Conservation (phyloP, 2,113 vertebrate species). For the Desmodus rotundus region DNA sequence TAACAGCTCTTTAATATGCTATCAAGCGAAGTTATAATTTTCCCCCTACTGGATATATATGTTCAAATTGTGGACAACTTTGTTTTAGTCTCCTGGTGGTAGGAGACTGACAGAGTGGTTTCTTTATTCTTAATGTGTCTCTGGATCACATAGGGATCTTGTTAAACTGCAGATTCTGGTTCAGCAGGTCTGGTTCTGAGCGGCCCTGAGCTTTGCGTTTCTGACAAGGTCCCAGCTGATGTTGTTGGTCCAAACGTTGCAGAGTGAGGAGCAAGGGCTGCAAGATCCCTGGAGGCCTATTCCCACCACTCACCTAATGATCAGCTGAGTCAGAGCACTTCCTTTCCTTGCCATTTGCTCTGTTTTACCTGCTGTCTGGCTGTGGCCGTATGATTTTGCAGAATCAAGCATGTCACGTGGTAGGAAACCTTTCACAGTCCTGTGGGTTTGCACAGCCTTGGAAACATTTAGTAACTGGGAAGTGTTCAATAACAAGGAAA, state of each 20-base stretch:
- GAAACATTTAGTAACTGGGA: constrained; percentile 14
- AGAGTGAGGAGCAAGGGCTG: not conserved
- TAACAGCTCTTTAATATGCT: not conserved
- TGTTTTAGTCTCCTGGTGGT: not conserved
- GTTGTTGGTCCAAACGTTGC: not conserved
- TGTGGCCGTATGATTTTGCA: not conserved
- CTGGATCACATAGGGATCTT: not conserved
- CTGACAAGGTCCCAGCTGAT: not conserved
- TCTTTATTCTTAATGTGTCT: not conserved
- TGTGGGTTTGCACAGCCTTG: constrained; percentile 12
- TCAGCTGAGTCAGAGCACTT: not conserved
- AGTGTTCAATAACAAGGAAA: constrained; percentile 33
- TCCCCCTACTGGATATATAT: not conserved
- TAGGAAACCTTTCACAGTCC: constrained; percentile 5
- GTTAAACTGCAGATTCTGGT: not conserved
- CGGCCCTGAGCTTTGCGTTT: not conserved
- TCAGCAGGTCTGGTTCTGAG: not conserved
- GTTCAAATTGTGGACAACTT: not conserved
- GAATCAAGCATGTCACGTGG: not conserved
- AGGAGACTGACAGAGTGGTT: not conserved
- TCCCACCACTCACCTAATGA: not conserved
- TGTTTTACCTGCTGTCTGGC: not conserved
- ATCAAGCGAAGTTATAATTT: not conserved
- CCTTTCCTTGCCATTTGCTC: not conserved
- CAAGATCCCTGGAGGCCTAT: not conserved